phyloP scores from a whole-genome alignment of 1,140 invertebrate genomes.

The Pseudomyrmex cubaensis region DNA sequence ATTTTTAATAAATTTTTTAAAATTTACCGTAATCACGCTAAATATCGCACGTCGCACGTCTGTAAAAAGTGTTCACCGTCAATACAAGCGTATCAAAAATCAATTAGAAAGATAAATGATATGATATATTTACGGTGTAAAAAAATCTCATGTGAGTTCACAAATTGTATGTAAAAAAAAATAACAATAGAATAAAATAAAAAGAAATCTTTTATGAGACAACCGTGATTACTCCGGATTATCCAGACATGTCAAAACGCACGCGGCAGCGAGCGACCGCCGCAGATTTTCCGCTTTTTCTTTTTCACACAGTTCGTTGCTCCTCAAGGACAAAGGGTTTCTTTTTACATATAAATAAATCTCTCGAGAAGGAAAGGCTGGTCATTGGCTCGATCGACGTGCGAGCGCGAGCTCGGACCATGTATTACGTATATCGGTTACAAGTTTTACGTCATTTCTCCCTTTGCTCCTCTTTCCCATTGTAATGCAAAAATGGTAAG shows the following conservation, averaged over 20 bases:
- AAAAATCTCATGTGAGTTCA: not conserved
- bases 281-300: constrained; percentile 62
- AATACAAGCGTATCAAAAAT: constrained; percentile 1
- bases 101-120: not conserved
- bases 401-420: constrained; percentile 77
- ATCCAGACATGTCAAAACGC: not conserved
- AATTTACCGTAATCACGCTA: constrained; percentile 3
- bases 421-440: constrained; percentile 81
- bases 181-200: constrained; percentile 5
- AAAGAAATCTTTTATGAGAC: constrained; percentile 17
- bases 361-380: constrained; percentile 82
- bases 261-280: constrained; percentile 76
- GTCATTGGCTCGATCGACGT: constrained; percentile 74
- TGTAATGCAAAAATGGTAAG: constrained; percentile 21
- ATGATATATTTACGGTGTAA: too few relatives aligned
- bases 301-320: constrained; percentile 76
- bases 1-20: constrained; percentile 31
- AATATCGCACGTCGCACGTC: constrained; percentile 13
- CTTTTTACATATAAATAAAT: constrained; percentile 81
- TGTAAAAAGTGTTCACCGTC: constrained; percentile 37
- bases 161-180: not conserved
- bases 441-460: constrained; percentile 39
- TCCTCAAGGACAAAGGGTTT: constrained; percentile 80
- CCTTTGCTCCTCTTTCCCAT: not conserved
- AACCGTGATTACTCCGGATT: not conserved